Base-by-base conservation (phyloP, 2,797 vertebrate genomes). In the Helostoma temminkii region DNA sequence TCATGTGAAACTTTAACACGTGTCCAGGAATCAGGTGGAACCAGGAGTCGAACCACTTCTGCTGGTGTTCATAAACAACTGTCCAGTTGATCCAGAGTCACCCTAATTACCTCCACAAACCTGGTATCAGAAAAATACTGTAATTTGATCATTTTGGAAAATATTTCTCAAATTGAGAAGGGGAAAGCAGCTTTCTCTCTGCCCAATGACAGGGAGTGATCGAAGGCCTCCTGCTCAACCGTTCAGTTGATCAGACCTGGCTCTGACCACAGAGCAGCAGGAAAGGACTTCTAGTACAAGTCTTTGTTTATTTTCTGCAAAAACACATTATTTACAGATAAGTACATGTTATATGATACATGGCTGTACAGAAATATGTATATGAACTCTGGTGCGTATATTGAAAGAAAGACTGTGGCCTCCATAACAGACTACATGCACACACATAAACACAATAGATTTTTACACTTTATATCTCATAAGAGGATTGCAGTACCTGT, bases 401-500 rank as follows among this genome's bases (percentile, higher is more conserved):
- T 67, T 55, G 32, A 78, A 73, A 54, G 25, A 28, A 64, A 49
- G 36, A 43, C 22, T 47, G 15, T 69, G 48, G 41, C 45, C 37
- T 1, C 5, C 46, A 9, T n/a, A 15, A 42, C 2, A 43, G 64
- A 62, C 25, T 2, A 37, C 42, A 34, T 28, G 57, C 43, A 42
- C 34, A 58, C 15, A 36, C 28, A 41, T 18, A 37, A 21, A 36
- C 41, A 56, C 43, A 46, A 71, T 48, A 37, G 46, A 78, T 43
- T 48, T 45, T 39, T 50, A 66, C 24, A 76, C n/a, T 67, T 79
- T 55, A 69, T 63, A 56, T 74, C 54, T 78, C 78, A 74, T 84
- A 78, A 78, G 85, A 88, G 71, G 78, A 86, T 83, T 86, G 70
- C 36, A 68, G 62, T 37, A 66, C 82, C 37, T 71, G 71, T 76